Evolutionary conservation across 2,113 vertebrate genomes (phyloP).

Genomic region (Gopherus evgoodei): DNA sequence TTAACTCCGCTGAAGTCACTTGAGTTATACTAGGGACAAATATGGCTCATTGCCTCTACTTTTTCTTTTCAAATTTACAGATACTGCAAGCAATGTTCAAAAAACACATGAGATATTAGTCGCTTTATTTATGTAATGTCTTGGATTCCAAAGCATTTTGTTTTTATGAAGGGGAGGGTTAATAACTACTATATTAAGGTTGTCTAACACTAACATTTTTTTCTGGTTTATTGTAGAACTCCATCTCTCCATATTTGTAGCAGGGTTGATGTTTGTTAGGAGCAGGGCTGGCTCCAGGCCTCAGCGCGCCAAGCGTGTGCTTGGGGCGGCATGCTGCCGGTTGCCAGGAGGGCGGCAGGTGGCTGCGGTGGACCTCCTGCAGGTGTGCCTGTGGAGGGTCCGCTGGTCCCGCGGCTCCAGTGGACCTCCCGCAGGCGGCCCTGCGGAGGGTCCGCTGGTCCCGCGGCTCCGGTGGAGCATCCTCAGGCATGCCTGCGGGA

Average conservation of each 20-base stretch:
- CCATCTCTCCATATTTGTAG: neutral
- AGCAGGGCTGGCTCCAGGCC: no score
- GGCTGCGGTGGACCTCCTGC: no score
- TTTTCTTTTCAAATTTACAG: neutral
- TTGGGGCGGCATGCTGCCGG: no score
- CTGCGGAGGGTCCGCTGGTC: no score
- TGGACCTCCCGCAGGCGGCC: no score
- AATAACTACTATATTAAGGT: neutral
- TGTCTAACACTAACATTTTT: neutral
- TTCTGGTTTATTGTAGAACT: neutral
- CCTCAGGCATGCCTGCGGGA: no score
- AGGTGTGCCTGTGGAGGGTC: no score
- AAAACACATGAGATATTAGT: neutral
- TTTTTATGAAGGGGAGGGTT: neutral
- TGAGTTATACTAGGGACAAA: neutral
- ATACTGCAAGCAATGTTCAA: neutral
- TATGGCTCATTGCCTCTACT: neutral
- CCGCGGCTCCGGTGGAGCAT: no score
- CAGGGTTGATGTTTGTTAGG: neutral
- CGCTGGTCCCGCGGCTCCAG: no score
- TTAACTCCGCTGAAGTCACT: neutral
- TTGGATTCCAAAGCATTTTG: neutral
- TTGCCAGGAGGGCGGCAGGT: no score
- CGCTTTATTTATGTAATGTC: neutral
- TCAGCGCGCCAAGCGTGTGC: no score